Conservation (phyloP, 2,888 invertebrate species). For the Tolmerus cingulatus region DNA sequence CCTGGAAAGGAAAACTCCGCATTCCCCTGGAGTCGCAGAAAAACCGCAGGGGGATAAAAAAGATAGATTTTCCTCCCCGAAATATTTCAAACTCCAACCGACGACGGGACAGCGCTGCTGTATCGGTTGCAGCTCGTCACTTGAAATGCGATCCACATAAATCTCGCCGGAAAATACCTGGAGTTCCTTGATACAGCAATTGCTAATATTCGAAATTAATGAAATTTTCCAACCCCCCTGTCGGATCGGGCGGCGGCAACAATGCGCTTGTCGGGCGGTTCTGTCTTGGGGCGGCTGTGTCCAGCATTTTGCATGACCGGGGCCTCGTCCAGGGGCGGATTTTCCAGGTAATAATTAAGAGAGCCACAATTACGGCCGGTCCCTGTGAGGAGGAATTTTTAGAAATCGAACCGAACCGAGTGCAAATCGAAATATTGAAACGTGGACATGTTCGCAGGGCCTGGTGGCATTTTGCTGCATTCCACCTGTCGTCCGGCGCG, state of each 20-base stretch:
- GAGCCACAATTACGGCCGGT: not conserved
- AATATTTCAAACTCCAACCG: not conserved
- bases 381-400: slow-evolving; percentile 5
- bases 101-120: not conserved
- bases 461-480: slow-evolving; percentile 24
- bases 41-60: not conserved
- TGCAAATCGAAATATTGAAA: slow-evolving; percentile 29
- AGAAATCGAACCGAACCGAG: slow-evolving; percentile 17
- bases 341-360: slow-evolving; percentile 7
- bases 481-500: slow-evolving; percentile 15
- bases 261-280: not conserved
- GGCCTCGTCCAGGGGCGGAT: not conserved
- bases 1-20: slow-evolving; percentile 12
- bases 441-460: not conserved
- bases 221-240: slow-evolving; percentile 10
- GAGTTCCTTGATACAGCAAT: slow-evolving; percentile 18
- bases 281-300: not conserved
- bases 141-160: slow-evolving; percentile 39
- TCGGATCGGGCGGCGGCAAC: not conserved
- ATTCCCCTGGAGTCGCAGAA: not conserved
- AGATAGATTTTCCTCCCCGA: slow-evolving; percentile 1
- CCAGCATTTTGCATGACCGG: not conserved
- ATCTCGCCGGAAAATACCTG: slow-evolving; percentile 34
- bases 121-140: not conserved
- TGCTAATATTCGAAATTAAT: slow-evolving; percentile 27